Base-by-base conservation (phyloP, 2,113 vertebrate species). In the Dolichallabes microphthalmus region DNA sequence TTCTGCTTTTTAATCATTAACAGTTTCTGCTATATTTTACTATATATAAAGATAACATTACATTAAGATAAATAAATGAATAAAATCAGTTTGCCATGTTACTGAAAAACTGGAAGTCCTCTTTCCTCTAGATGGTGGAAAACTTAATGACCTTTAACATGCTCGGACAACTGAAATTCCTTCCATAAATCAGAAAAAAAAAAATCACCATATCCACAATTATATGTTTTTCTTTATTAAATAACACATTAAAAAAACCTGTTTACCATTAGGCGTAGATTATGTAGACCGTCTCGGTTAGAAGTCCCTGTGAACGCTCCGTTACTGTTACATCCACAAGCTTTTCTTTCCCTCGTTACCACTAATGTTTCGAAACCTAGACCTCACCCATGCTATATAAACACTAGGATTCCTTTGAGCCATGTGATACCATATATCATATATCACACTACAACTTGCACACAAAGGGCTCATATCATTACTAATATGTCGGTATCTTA, bases 311-410 rank as follows among this genome's bases (percentile, higher is more conserved):
- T n/a, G 45, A 75, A 53, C 8, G 45, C 30, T 63, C 19, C 20
- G n/a, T 30, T 32, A 68, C 14, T 77, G 52, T 55, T 55, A 77
- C 74, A 57, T 32, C 15, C 19, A n/a, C 60, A 58, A 77, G 80
- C 35, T 77, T 53, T 17, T 66, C 53, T 84, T 75, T 60, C 61
- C 11, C 32, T n/a, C 19, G 19, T 45, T 45, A 50, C 77, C 32
- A 64, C 19, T 52, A 50, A 55, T 15, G 60, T 69, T 45, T 79
- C 25, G 4, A 68, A 88, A 76, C 32, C 7, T 19, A 71, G 25
- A 86, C 35, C 79, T 45, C 68, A 64, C 76, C 64, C 57, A 68
- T 86, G n/a, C 69, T 83, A 10, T 39, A 32, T 64, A 86, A 86
- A 86, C 69, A 86, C 27, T 39, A 27, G 1, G 57, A 55, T 45